phyloP scores from a whole-genome alignment of 2,888 invertebrate species.

The Caradrina clavipalpis region DNA sequence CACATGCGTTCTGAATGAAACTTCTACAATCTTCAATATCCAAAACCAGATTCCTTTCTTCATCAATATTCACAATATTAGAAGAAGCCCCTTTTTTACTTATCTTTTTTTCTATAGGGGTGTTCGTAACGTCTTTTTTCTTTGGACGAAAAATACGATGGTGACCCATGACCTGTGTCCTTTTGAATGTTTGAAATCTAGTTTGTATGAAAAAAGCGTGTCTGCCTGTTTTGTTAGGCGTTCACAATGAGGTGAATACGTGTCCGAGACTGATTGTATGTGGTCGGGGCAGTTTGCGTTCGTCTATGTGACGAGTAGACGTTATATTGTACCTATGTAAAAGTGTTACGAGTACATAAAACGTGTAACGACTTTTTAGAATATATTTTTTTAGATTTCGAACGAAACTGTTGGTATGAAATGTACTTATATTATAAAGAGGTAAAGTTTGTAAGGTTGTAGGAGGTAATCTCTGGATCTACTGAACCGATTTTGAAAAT shows the following conservation, averaged over 20 bases:
- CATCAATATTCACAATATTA: slow-evolving; percentile 91
- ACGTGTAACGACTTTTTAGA: not conserved
- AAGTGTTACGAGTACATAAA: not conserved
- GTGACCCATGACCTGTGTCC: slow-evolving; percentile 87
- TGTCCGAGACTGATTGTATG: slow-evolving; percentile 79
- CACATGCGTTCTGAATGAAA: slow-evolving; percentile 81
- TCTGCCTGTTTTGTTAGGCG: slow-evolving; percentile 74
- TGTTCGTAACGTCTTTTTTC: slow-evolving; percentile 88
- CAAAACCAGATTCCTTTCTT: slow-evolving; percentile 89
- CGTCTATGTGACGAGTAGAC: slow-evolving; percentile 42
- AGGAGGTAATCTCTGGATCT: too few species aligned
- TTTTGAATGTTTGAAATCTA: slow-evolving; percentile 87
- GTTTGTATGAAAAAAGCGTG: slow-evolving; percentile 88
- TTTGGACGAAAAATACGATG: slow-evolving; percentile 84
- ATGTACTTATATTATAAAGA: too few species aligned
- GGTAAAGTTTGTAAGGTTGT: too few species aligned
- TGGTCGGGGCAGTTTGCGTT: slow-evolving; percentile 74
- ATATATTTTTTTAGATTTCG: not conserved
- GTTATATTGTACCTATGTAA: slow-evolving; percentile 38
- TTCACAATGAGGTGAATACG: slow-evolving; percentile 76
- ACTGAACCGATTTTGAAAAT: too few species aligned
- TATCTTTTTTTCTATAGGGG: slow-evolving; percentile 79
- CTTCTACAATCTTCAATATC: slow-evolving; percentile 78
- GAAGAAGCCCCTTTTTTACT: slow-evolving; percentile 88
- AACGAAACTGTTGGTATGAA: too few species aligned